A percentile compares a stretch with the other conserved stretches of the same genome.
These are phyloP conservation scores for Kudoa iwatai DNA, from an alignment of 30 jellyfish, hydroid and myxozoan species.

Conservation along the genomic window DNA sequence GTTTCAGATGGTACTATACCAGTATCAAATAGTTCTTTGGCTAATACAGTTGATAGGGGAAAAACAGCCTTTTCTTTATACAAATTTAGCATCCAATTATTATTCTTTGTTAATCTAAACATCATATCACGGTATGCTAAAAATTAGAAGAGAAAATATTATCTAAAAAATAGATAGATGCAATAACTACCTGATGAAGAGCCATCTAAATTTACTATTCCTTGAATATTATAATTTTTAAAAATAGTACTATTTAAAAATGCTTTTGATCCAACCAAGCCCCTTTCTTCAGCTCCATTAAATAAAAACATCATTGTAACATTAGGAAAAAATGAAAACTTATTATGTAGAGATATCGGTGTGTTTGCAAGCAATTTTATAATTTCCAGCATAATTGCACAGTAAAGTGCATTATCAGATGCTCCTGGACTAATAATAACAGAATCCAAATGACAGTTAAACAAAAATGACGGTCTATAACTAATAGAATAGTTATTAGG, in stretches of 20 bases:
- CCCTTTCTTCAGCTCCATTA: constrained; percentile 81
- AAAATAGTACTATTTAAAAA: too few species aligned
- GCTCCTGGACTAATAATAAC: constrained; percentile 57
- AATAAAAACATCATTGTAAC: constrained; percentile 21
- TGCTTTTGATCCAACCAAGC: constrained; percentile 24
- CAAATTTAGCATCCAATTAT: too few species aligned
- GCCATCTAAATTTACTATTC: constrained; percentile 59
- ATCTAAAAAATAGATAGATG: neutral
- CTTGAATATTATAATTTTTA: too few species aligned
- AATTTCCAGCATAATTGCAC: constrained; percentile 64
- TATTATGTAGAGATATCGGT: too few species aligned
- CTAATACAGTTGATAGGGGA: constrained; percentile 60
- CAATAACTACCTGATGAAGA: constrained; percentile 30
- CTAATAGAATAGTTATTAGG: too few species aligned
- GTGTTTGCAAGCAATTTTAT: constrained; percentile 19
- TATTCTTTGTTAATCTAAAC: too few species aligned
- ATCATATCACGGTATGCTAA: too few species aligned
- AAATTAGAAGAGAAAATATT: too few species aligned
- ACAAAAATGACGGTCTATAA: too few species aligned
- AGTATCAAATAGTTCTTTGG: constrained; percentile 39
- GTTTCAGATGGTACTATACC: constrained; percentile 83
- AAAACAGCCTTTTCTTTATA: too few species aligned
- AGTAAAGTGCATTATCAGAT: constrained; percentile 61
- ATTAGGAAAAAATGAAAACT: too few species aligned
- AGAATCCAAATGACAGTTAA: constrained; percentile 52